phyloP scores from a whole-genome alignment of 2,113 vertebrate species.

The Cricetomys ansorgei region DNA sequence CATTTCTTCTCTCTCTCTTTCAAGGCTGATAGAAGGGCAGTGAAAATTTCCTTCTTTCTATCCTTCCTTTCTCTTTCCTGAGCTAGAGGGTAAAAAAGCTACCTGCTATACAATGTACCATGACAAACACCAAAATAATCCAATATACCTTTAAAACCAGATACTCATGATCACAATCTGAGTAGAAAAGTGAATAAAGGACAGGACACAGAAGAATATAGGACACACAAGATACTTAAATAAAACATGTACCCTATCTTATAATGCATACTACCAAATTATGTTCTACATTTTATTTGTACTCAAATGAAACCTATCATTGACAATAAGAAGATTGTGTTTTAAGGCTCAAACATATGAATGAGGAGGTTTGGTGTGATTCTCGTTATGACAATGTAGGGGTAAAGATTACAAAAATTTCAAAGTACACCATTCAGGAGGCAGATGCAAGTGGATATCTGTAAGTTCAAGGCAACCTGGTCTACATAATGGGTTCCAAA shows the following conservation, averaged over 20 bases:
- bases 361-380: not conserved
- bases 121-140: constrained; percentile 29
- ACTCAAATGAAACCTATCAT: not conserved
- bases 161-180: not conserved
- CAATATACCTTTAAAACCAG: not conserved
- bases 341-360: not conserved
- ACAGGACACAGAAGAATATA: not conserved
- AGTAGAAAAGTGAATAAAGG: not conserved
- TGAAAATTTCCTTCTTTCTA: too few relatives aligned
- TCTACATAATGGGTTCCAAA: not conserved
- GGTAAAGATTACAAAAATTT: not conserved
- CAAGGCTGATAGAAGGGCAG: too few relatives aligned
- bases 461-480: not conserved
- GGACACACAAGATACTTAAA: not conserved
- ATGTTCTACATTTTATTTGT: constrained; percentile 52
- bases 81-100: too few relatives aligned
- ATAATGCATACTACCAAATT: not conserved
- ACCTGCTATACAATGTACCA: too few relatives aligned
- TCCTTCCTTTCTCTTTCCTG: too few relatives aligned
- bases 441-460: not conserved
- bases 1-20: too few relatives aligned
- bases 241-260: not conserved
- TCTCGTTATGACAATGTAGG: not conserved
- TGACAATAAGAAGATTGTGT: not conserved
- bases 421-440: not conserved